Conservation (phyloP, 2,888 invertebrate genomes). For the Monoplex corrugatus region DNA sequence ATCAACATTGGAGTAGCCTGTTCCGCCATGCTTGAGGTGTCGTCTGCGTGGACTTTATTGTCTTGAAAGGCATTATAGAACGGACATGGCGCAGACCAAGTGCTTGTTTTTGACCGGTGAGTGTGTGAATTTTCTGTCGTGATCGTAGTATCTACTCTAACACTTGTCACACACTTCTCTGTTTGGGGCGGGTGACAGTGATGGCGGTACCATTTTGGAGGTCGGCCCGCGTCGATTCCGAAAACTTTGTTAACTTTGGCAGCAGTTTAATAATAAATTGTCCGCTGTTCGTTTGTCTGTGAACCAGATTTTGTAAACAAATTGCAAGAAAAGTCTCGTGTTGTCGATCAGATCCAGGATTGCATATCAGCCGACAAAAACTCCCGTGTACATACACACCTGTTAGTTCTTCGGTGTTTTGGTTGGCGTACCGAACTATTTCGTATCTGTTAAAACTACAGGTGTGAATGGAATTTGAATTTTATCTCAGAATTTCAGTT, state of each 20-base stretch:
- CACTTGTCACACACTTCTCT: background rate
- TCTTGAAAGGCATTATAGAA: slow-evolving; percentile 27
- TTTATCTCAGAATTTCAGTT: too few relatives aligned
- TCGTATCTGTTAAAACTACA: too few relatives aligned
- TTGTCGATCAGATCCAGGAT: too few relatives aligned
- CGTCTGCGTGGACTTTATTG: background rate
- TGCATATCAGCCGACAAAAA: too few relatives aligned
- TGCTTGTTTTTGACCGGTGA: slow-evolving; percentile 51
- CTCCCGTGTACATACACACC: too few relatives aligned
- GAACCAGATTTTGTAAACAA: too few relatives aligned
- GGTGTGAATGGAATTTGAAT: too few relatives aligned
- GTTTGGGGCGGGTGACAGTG: background rate
- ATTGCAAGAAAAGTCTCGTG: too few relatives aligned
- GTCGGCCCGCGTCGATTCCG: background rate
- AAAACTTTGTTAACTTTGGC: slow-evolving; percentile 28
- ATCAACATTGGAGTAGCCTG: slow-evolving; percentile 32
- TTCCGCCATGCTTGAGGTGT: slow-evolving; percentile 31
- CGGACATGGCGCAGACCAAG: slow-evolving; percentile 48
- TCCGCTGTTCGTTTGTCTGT: too few relatives aligned
- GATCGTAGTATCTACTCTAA: background rate
- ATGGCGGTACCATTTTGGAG: background rate
- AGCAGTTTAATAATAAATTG: too few relatives aligned
- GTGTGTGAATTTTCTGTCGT: slow-evolving; percentile 19
- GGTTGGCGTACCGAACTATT: too few relatives aligned
- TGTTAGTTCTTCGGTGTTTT: too few relatives aligned